These are phyloP conservation scores for Cotesia glomerata DNA, from an alignment of 1,140 invertebrate genomes.

Conservation along the genomic window DNA sequence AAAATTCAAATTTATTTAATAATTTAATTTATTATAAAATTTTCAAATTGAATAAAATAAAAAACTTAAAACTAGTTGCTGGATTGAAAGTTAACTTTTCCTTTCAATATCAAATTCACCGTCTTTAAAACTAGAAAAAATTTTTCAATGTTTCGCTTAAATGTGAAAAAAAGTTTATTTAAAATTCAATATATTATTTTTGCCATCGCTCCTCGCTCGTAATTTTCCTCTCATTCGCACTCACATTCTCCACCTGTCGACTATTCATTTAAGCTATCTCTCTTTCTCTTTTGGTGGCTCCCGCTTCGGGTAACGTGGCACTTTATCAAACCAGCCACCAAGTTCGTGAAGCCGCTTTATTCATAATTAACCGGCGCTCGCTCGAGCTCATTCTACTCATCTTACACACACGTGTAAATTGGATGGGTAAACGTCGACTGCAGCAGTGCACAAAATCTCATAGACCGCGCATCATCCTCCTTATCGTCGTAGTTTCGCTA, in stretches of 20 bases:
- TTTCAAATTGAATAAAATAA: background rate
- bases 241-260: background rate
- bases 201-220: background rate
- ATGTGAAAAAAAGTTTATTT: background rate
- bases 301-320: slow-evolving; percentile 7
- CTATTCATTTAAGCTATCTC: slow-evolving; percentile 11
- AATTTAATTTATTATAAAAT: background rate
- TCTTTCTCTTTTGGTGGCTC: slow-evolving; percentile 16
- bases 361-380: slow-evolving; percentile 27
- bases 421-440: slow-evolving; percentile 22
- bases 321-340: slow-evolving; percentile 26
- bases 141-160: too few relatives aligned
- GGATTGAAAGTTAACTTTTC: background rate
- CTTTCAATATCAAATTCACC: too few relatives aligned
- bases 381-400: slow-evolving; percentile 4
- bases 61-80: slow-evolving; percentile 7
- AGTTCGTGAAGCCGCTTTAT: slow-evolving; percentile 29
- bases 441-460: slow-evolving; percentile 2
- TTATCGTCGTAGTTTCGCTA: background rate
- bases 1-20: too few relatives aligned
- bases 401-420: slow-evolving; percentile 24
- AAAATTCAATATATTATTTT: background rate
- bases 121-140: too few relatives aligned
- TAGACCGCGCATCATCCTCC: background rate
- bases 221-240: background rate